Evolutionary conservation across 2,113 vertebrate genomes (phyloP).

Genomic region (Channa maculata): DNA sequence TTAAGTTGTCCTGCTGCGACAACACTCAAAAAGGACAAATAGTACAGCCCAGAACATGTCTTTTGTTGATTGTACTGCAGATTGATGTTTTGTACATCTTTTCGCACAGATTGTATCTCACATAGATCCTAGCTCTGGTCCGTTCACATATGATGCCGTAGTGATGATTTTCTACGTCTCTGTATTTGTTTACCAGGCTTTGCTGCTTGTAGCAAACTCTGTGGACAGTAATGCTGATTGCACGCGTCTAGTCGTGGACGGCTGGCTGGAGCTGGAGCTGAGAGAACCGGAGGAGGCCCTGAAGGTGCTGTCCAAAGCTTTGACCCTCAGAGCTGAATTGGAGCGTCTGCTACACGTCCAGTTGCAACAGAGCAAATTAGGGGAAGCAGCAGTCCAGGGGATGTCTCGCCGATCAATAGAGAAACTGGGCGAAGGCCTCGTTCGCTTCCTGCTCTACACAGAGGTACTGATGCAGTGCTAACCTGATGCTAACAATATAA

Average conservation of each 20-base stretch:
- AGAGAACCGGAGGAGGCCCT: constrained; percentile 73
- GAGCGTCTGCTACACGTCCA: constrained; percentile 85
- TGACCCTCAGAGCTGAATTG: constrained; percentile 85
- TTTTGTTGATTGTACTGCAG: too few species aligned
- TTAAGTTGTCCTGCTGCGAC: background rate
- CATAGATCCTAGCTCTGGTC: background rate
- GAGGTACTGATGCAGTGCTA: constrained; percentile 71
- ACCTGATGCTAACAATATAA: background rate
- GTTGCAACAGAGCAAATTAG: constrained; percentile 63
- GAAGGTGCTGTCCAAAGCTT: constrained; percentile 78
- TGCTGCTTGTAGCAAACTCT: constrained; percentile 88
- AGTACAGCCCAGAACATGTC: background rate
- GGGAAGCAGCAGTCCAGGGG: fast-evolving
- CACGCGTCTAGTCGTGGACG: constrained; percentile 87
- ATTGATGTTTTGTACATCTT: too few species aligned
- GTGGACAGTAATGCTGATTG: constrained; percentile 91
- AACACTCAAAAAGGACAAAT: background rate
- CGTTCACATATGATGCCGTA: background rate
- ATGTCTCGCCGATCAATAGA: constrained; percentile 66
- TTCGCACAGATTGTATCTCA: too few species aligned
- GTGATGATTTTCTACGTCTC: background rate
- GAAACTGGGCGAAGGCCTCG: constrained; percentile 81
- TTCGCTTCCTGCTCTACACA: constrained; percentile 85
- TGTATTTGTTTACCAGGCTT: constrained; percentile 73
- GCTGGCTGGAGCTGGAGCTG: constrained; percentile 90